Percentiles rank a stretch among this genome's conserved stretches.
These are phyloP conservation scores for Strigamia maritima DNA, from an alignment of 2,888 invertebrate genomes.

Conservation along the genomic window DNA sequence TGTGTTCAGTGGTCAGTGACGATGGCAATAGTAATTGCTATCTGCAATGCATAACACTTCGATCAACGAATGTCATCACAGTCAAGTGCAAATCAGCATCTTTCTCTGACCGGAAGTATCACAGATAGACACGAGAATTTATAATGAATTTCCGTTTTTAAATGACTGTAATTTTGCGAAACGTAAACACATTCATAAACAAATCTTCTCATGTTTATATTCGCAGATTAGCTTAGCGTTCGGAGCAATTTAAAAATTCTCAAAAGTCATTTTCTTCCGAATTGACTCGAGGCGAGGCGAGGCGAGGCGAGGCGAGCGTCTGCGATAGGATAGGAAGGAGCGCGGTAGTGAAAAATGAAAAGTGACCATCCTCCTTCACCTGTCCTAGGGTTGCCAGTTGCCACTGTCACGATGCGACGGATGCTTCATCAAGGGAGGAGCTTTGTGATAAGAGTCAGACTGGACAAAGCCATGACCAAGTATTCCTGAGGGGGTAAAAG, in stretches of 20 bases:
- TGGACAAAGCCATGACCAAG: conserved; percentile 10
- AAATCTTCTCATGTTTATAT: conserved; percentile 5
- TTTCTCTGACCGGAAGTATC: conserved; percentile 5
- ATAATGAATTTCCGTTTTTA: conserved; percentile 3
- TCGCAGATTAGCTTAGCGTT: neutral
- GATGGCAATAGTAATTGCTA: conserved; percentile 10
- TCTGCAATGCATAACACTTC: neutral
- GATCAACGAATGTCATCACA: neutral
- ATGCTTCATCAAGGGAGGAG: neutral
- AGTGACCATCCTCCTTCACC: neutral
- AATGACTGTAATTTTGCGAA: neutral
- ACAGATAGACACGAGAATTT: conserved; percentile 4
- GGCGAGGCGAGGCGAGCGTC: neutral
- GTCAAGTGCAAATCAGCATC: conserved; percentile 5
- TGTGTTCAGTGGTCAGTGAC: neutral
- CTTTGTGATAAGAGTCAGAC: neutral
- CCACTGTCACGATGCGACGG: neutral
- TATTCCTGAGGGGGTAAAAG: conserved; percentile 3
- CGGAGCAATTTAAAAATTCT: neutral
- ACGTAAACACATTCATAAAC: conserved; percentile 4
- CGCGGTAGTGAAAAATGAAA: neutral
- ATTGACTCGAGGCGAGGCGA: neutral
- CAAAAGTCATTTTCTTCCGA: conserved; percentile 1
- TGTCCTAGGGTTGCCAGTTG: neutral
- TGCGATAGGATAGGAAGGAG: too few species aligned